phyloP scores from a whole-genome alignment of 2,888 invertebrate species.

The Apocheima hispidaria region DNA sequence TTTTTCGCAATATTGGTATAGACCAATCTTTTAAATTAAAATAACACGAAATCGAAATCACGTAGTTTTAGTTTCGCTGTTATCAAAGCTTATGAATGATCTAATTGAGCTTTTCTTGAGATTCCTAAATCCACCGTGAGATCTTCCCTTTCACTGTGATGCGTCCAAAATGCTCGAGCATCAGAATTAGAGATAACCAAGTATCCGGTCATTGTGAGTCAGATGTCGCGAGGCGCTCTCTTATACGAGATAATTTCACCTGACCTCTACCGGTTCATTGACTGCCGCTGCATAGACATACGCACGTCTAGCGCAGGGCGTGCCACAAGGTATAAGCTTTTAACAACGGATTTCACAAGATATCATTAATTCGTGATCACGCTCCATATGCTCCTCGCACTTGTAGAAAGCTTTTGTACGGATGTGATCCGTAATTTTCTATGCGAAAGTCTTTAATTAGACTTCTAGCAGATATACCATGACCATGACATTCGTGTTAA shows the following conservation, averaged over 20 bases:
- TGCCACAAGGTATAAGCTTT: slow-evolving; percentile 40
- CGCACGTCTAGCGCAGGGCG: slow-evolving; percentile 73
- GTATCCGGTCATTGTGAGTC: slow-evolving; percentile 79
- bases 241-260: slow-evolving; percentile 82
- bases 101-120: slow-evolving; percentile 1
- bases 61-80: not conserved
- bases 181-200: slow-evolving; percentile 64
- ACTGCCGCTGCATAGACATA: slow-evolving; percentile 83
- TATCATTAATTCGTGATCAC: too few species aligned
- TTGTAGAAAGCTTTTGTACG: too few species aligned
- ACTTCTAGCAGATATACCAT: too few species aligned
- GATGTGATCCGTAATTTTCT: too few species aligned
- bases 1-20: too few species aligned
- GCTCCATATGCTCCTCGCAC: too few species aligned
- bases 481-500: too few species aligned
- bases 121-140: slow-evolving; percentile 7
- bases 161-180: slow-evolving; percentile 64
- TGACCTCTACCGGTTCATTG: slow-evolving; percentile 85
- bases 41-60: too few species aligned
- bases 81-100: not conserved
- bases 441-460: too few species aligned
- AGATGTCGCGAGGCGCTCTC: slow-evolving; percentile 75
- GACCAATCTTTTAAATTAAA: too few species aligned
- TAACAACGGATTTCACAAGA: too few species aligned
- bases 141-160: slow-evolving; percentile 34